Evolutionary conservation across 2,113 vertebrate genomes (phyloP).

Genomic region (Apteryx owenii): DNA sequence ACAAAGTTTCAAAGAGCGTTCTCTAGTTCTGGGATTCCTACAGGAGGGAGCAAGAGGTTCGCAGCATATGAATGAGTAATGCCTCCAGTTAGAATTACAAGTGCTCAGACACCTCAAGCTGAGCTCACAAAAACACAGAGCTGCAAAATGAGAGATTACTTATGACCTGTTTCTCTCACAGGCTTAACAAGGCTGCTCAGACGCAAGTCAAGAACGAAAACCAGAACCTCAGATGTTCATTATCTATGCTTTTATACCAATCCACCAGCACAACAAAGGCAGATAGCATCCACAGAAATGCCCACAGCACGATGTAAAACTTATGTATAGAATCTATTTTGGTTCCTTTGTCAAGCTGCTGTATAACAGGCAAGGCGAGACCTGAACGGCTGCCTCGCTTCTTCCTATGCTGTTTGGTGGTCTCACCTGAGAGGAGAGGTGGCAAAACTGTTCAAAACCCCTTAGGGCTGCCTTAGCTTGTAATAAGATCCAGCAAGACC

Average conservation of each 20-base stretch:
- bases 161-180: neutral
- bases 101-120: neutral
- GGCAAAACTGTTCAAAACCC: neutral
- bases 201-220: neutral
- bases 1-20: neutral
- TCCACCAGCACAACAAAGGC: neutral
- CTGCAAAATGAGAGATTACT: neutral
- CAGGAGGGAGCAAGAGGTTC: neutral
- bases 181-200: neutral
- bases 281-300: neutral
- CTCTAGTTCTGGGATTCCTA: neutral
- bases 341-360: neutral
- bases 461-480: neutral
- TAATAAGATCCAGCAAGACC: neutral
- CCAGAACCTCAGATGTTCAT: neutral
- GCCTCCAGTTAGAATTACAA: neutral
- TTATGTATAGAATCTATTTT: neutral
- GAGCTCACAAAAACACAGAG: neutral
- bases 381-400: accelerated
- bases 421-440: accelerated
- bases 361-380: neutral
- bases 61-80: neutral
- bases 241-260: neutral
- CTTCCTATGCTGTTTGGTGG: neutral
- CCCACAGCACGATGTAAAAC: neutral